A percentile compares a stretch with the other conserved stretches of the same genome.
These are phyloP conservation scores for Neocloeon triangulifer DNA, from an alignment of 1,140 invertebrate genomes.

Conservation along the genomic window DNA sequence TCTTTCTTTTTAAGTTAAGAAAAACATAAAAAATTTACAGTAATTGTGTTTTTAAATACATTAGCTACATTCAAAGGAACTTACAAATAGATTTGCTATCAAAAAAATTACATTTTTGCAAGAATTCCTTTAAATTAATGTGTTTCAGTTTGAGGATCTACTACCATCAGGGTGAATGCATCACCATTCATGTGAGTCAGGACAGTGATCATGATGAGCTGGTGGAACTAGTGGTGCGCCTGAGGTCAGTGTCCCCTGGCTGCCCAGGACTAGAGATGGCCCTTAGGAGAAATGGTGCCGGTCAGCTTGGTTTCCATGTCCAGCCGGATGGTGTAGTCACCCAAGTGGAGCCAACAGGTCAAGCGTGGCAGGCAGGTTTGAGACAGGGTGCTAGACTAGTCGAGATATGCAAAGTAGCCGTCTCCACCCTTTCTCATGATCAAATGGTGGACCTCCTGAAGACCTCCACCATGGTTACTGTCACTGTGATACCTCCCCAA, in stretches of 20 bases:
- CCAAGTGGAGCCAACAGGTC: conserved; percentile 70
- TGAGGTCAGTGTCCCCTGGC: conserved; percentile 47
- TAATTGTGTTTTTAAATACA: too few species aligned
- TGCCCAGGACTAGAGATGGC: conserved; percentile 44
- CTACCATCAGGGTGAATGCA: conserved; percentile 53
- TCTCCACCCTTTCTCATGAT: conserved; percentile 73
- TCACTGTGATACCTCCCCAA: conserved; percentile 59
- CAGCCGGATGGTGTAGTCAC: conserved; percentile 89
- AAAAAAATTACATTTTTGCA: too few species aligned
- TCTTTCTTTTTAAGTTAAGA: too few species aligned
- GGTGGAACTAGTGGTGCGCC: conserved; percentile 47
- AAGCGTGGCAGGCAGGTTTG: conserved; percentile 74
- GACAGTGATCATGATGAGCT: conserved; percentile 49
- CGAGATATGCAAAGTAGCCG: conserved; percentile 78
- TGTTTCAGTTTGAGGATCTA: conserved; percentile 24
- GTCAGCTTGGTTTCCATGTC: conserved; percentile 87
- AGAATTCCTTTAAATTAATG: too few species aligned
- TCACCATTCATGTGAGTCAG: conserved; percentile 42
- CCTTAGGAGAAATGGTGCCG: conserved; percentile 50
- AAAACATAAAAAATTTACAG: too few species aligned
- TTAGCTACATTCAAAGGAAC: too few species aligned
- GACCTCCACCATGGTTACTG: conserved; percentile 64
- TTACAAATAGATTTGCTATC: too few species aligned
- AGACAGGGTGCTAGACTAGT: conserved; percentile 72
- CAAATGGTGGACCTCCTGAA: conserved; percentile 86